Base-by-base conservation (phyloP, 2,113 vertebrate species). In the Solenodon paradoxus region DNA sequence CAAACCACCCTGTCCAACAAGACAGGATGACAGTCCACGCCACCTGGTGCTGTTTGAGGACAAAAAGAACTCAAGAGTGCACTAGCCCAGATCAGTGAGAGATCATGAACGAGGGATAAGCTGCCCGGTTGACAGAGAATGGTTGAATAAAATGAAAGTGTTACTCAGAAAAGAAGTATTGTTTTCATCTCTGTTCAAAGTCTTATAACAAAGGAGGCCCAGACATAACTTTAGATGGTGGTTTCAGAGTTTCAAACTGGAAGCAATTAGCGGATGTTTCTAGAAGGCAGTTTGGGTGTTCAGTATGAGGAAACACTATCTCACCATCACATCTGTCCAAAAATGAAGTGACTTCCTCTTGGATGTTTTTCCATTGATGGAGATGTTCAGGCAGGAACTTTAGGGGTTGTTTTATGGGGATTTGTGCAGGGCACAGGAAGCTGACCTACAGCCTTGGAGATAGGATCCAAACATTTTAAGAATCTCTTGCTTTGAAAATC, bases 401-500 rank as follows among this genome's bases (percentile, higher is more conserved):
- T 16, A 68, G 45, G 40, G 87, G n/a, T 49, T 77, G 68, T 28
- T 49, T 13, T 20, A 77, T 26, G 32, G 7, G 7, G 55, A 66
- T 59, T 90, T 13, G 5, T 13, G 11, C 9, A 80, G 42, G 38
- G 9, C 30, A 78, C 45, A 2, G 11, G 68, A 7, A 13, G 26
- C 45, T 86, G 11, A 80, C 81, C 16, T 16, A 57, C 68, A 59
- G 59, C 13, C 35, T 51, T 42, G 55, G 22, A 64, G 9, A 42
- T 80, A 74, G 63, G 57, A 59, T 75, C 11, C 13, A 35, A 84
- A 40, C 59, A 66, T 91, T 81, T 81, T 35, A 68, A 71, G 59
- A 82, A 78, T 92, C 83, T 86, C n/a, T 24, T 63, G 32, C 81
- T 77, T 95, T 88, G 45, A 30, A 94, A 95, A 92, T 51, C 86